Evolutionary conservation across 2,797 vertebrate genomes (phyloP).

Genomic region (Sebastes reedi): DNA sequence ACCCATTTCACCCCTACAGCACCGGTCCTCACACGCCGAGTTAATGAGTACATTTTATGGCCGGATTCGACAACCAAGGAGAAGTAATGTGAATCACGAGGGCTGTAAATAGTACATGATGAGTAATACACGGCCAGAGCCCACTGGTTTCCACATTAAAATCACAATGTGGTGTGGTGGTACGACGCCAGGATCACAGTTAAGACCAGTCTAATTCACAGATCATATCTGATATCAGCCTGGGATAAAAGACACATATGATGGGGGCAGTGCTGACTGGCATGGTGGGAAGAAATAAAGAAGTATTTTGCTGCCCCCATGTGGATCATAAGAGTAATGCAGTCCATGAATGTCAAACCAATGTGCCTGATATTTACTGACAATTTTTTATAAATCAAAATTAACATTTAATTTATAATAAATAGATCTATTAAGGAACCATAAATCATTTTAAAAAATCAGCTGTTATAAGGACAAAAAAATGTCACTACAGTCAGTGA

Average conservation of each 20-base stretch:
- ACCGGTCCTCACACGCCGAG: slow-evolving; percentile 5
- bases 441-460: too few species aligned
- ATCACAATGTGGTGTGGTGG: slow-evolving; percentile 14
- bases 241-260: slow-evolving; percentile 1
- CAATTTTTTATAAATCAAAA: background rate
- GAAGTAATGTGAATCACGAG: slow-evolving; percentile 56
- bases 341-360: background rate
- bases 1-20: slow-evolving; percentile 57
- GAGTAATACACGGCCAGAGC: slow-evolving; percentile 11
- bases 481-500: background rate
- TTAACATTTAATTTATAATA: background rate
- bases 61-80: slow-evolving; percentile 52
- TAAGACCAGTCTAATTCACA: slow-evolving; percentile 12
- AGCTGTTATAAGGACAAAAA: background rate
- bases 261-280: background rate
- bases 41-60: slow-evolving; percentile 76
- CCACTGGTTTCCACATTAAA: slow-evolving; percentile 46
- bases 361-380: background rate
- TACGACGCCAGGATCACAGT: slow-evolving; percentile 14
- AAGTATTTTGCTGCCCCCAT: slow-evolving; percentile 65
- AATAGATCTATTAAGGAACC: background rate
- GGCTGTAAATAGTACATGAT: slow-evolving; percentile 63
- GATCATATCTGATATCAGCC: slow-evolving; percentile 14
- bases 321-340: slow-evolving; percentile 15
- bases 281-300: background rate